These are phyloP conservation scores for Nilaparvata lugens DNA, from an alignment of 1,140 invertebrate species.

Conservation along the genomic window DNA sequence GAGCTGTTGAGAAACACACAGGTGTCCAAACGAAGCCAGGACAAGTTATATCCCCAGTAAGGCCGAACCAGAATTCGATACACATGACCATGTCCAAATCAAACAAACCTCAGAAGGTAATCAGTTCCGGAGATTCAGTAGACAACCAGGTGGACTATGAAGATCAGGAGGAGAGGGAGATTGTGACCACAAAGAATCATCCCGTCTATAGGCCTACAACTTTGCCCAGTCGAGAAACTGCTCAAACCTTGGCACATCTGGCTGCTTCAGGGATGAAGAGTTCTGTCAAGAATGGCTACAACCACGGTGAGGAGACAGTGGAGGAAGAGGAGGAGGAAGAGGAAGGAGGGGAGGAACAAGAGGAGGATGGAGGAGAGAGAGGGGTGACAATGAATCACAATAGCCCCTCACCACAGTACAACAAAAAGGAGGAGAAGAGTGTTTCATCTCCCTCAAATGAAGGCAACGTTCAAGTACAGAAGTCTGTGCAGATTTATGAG, in stretches of 20 bases:
- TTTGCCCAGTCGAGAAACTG: slow-evolving; percentile 40
- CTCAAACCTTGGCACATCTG: slow-evolving; percentile 41
- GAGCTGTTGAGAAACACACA: slow-evolving; percentile 6
- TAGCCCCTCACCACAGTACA: not conserved
- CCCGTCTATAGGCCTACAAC: slow-evolving; percentile 36
- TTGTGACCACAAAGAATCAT: not conserved
- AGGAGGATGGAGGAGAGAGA: slow-evolving; percentile 6
- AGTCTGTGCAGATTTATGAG: not conserved
- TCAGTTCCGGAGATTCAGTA: not conserved
- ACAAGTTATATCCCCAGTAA: not conserved
- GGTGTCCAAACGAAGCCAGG: not conserved
- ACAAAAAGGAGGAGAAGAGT: not conserved
- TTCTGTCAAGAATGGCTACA: not conserved
- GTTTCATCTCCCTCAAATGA: too few relatives aligned
- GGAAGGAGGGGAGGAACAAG: slow-evolving; percentile 4
- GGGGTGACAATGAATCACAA: not conserved
- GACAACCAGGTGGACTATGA: slow-evolving; percentile 14
- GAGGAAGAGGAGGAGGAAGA: not conserved
- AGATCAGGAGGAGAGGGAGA: slow-evolving; percentile 3
- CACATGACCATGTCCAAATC: not conserved
- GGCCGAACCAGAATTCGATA: not conserved
- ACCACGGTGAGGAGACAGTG: not conserved
- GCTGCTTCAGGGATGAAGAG: slow-evolving; percentile 28
- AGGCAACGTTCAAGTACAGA: not conserved
- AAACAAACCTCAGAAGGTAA: not conserved